Percentiles rank a stretch among this genome's conserved stretches.
phyloP scores from a whole-genome alignment of 2,888 invertebrate genomes.

The Deilephila elpenor region DNA sequence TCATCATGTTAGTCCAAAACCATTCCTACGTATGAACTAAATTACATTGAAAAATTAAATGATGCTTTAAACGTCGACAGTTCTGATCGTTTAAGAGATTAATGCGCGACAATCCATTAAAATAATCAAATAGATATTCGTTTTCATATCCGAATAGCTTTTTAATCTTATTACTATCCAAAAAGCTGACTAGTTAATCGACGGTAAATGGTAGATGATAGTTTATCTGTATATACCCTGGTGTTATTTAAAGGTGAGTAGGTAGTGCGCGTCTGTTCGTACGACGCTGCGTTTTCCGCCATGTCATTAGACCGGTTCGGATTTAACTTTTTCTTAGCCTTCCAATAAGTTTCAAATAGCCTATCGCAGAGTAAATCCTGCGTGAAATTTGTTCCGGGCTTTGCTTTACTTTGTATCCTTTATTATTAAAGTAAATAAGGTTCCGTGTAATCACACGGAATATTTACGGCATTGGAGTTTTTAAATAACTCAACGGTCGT shows the following conservation, averaged over 20 bases:
- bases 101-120: background rate
- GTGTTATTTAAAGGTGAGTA: background rate
- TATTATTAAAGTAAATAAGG: conserved; percentile 28
- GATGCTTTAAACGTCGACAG: background rate
- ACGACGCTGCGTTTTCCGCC: conserved; percentile 35
- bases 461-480: conserved; percentile 19
- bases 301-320: conserved; percentile 46
- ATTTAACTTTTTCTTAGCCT: conserved; percentile 36
- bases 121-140: too few species aligned
- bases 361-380: conserved; percentile 43
- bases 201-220: too few species aligned
- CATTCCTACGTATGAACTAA: background rate
- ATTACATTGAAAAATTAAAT: background rate
- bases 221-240: background rate
- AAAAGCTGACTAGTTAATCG: too few species aligned
- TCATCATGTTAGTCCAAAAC: background rate
- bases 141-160: too few species aligned
- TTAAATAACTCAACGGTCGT: conserved; percentile 23
- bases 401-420: conserved; percentile 33
- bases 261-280: conserved; percentile 4
- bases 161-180: too few species aligned
- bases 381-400: conserved; percentile 41
- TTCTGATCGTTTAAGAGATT: conserved; percentile 1
- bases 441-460: conserved; percentile 22
- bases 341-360: conserved; percentile 44